These are phyloP conservation scores for Caracal caracal DNA, from an alignment of 2,113 vertebrate genomes.

Conservation along the genomic window DNA sequence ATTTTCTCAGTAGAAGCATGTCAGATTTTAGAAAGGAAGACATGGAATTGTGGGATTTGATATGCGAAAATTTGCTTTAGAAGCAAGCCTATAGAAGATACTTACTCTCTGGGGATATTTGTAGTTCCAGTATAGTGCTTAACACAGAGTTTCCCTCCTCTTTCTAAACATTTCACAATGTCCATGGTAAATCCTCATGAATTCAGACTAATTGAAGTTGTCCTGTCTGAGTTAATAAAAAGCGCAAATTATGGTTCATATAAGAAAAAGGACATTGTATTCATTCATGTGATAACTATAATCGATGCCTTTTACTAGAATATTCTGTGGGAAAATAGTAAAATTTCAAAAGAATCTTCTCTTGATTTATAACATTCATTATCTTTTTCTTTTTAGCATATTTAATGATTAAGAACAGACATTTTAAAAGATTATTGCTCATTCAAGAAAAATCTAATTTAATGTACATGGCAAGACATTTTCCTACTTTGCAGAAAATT, in stretches of 20 bases:
- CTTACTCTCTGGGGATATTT: background rate
- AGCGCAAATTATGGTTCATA: background rate
- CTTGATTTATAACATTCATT: background rate
- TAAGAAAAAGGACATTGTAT: background rate
- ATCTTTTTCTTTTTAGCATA: conserved; percentile 20
- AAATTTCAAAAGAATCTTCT: background rate
- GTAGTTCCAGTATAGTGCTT: background rate
- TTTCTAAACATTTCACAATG: background rate
- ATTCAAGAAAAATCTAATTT: background rate
- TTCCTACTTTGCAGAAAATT: conserved; percentile 48
- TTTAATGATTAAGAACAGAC: background rate
- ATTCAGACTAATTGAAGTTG: background rate
- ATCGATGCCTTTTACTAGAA: conserved; percentile 20
- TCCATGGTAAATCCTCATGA: background rate
- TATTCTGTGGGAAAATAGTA: background rate
- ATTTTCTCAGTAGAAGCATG: background rate
- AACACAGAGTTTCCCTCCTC: background rate
- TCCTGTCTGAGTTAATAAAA: conserved; percentile 8
- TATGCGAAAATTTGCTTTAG: background rate
- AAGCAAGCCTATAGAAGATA: background rate
- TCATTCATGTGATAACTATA: conserved; percentile 3
- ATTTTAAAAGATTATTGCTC: conserved; percentile 1
- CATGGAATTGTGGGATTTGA: background rate
- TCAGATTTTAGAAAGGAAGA: background rate
- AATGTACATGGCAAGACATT: background rate